Evolutionary conservation across 2,888 invertebrate species (phyloP).

Genomic region (Thymelicus acteon): DNA sequence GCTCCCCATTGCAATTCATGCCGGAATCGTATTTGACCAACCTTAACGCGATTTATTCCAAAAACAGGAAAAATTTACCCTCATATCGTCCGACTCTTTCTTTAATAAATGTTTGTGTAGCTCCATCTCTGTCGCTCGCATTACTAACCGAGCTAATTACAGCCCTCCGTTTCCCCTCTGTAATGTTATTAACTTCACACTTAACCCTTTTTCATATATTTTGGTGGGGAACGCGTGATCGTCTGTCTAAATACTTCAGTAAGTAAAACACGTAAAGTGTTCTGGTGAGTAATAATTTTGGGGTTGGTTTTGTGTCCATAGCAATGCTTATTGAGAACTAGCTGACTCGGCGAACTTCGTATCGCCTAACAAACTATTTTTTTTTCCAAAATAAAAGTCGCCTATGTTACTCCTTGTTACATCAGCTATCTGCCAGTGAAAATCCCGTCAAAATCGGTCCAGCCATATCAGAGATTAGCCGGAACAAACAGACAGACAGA

Average conservation of each 20-base stretch:
- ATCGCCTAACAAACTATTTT: too few relatives aligned
- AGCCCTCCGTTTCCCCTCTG: conserved; percentile 25
- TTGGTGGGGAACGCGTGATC: conserved; percentile 20
- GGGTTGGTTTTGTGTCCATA: background rate
- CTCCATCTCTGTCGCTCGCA: conserved; percentile 18
- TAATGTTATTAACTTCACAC: conserved; percentile 47
- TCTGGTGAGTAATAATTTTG: background rate
- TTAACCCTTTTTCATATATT: conserved; percentile 45
- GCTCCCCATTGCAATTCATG: conserved; percentile 23
- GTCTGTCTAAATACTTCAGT: conserved; percentile 21
- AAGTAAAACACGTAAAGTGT: conserved; percentile 1
- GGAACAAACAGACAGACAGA: too few relatives aligned
- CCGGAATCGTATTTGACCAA: conserved; percentile 27
- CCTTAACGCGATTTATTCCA: conserved; percentile 31
- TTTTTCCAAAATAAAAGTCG: too few relatives aligned
- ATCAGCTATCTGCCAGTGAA: too few relatives aligned
- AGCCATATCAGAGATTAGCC: too few relatives aligned
- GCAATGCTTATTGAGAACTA: too few relatives aligned
- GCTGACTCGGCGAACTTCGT: too few relatives aligned
- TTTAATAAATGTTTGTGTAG: background rate
- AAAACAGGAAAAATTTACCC: conserved; percentile 27
- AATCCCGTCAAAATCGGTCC: too few relatives aligned
- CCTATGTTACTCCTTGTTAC: too few relatives aligned
- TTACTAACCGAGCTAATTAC: conserved; percentile 40
- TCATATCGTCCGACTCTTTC: conserved; percentile 13